Base-by-base conservation (phyloP, 1,140 invertebrate genomes). In the Mycetomoellerius zeteki region DNA sequence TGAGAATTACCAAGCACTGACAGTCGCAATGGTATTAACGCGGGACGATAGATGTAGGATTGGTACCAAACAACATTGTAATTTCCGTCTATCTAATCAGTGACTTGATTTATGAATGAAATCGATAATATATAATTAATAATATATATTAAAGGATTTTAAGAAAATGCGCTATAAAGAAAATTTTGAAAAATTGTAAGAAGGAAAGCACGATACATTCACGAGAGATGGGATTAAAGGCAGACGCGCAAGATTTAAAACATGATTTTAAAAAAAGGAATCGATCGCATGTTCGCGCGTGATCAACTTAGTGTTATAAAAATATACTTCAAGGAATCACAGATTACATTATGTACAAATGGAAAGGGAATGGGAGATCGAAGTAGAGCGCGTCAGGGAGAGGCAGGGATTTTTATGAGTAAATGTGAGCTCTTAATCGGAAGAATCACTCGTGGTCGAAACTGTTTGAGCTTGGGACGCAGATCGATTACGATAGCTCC, bases 301-400 rank as follows among this genome's bases (percentile, higher is more conserved):
- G 76, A 90, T 89, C 85, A 90, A 92, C 91, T 92, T 87, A 92
- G 73, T 92, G 86, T 92, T 92, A 93, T 92, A 93, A 92, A 93
- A 93, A 93, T 93, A 93, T 93, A 93, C 64, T 90, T 93, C 75
- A 92, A 90, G 87, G 88, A 93, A 94, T 93, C 93, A 93, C 93
- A 94, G 91, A 91, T 80, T 93, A 90, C 71, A 89, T 87, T 94
- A 94, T 94, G 82, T 94, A 94, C 93, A 94, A 89, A 85, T 43
- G 85, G 84, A 85, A 65, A 58, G 82, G 82, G 69, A 43, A 85
- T 62, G 21, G 56, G 37, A 64, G 65, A 72, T 78, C 65, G 65
- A 78, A 77, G 50, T 12, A 56, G 77, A 60, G 75, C 16, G 19
- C 21, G n/a, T 27, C 30, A 21, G 50, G 24, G 24, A 21, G 30